Evolutionary conservation across 2,113 vertebrate species (phyloP), one percentile per base, ranked within the genome.

Genomic region (Verasper variegatus): DNA sequence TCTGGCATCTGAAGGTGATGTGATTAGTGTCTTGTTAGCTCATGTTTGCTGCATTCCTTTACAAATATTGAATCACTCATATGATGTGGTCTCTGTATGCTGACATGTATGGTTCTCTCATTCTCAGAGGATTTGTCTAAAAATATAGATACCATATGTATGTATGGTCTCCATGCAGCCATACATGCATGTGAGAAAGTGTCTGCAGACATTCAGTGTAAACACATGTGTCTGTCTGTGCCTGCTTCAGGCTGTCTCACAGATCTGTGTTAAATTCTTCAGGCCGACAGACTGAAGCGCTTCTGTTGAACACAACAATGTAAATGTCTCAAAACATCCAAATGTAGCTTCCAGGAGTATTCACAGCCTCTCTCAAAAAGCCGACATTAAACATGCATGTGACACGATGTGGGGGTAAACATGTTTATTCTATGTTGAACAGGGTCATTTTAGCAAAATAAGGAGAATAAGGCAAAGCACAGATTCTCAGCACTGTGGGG

Each of bases 221-320:
- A 67, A 51, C 61, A 60, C 17, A 31, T 31, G 18, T 18, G 64
- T 73, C 15, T 81, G 71, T 21, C 58, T 9, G 37, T 24, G 76
- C 65, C 78, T 60, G 54, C 79, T 78, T 72, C 21, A 10, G 78
- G 62, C 61, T 1, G 73, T 59, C 75, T 90, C 54, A 35, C 86
- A 70, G 21, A 59, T 37, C n/a, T 0, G 26, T 87, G 90, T 70
- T 37, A 88, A 40, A 91, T 91, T 90, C 79, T 86, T 87, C 20
- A 21, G 49, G 2, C 78, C 31, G 13, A 69, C 21, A n/a, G 49
- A 3, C 76, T 31, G 18, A 65, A 83, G 80, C 45, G 9, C 66
- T 64, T 49, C 27, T 24, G 17, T 3, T n/a, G 3, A 54, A n/a
- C 17, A 51, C 56, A 24, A 5, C 26, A 40, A 2, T 12, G 24